Conservation (phyloP, 2,888 invertebrate genomes). For the Torymus aiolomorphi region DNA sequence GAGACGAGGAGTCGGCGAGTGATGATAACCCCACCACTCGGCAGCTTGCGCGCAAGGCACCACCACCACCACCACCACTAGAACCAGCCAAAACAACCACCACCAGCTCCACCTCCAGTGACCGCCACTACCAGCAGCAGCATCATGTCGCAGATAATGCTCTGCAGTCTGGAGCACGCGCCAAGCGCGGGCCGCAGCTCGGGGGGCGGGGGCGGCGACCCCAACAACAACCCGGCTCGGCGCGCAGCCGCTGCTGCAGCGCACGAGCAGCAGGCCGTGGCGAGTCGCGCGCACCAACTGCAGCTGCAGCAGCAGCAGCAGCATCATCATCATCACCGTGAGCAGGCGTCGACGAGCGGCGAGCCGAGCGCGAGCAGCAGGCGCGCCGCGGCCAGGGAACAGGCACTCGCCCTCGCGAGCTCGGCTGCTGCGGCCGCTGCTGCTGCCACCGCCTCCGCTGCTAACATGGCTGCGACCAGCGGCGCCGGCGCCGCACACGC, state of each 20-base stretch:
- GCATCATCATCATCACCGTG: too few relatives aligned
- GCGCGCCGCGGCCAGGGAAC: not conserved
- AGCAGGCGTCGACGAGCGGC: not conserved
- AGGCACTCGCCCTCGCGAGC: not conserved
- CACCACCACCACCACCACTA: too few relatives aligned
- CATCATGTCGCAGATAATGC: slow-evolving; percentile 84
- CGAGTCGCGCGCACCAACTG: not conserved
- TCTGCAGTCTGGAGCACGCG: slow-evolving; percentile 80
- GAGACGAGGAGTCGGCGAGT: slow-evolving; percentile 45
- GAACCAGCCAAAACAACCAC: too few relatives aligned
- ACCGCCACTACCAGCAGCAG: too few relatives aligned
- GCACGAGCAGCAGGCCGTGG: not conserved
- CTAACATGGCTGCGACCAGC: not conserved
- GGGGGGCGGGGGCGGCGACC: slow-evolving; percentile 66
- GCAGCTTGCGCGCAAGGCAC: too few relatives aligned
- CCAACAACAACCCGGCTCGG: slow-evolving; percentile 78
- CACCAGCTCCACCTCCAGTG: too few relatives aligned
- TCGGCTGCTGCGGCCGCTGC: not conserved
- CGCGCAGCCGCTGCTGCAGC: not conserved
- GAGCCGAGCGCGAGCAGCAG: not conserved
- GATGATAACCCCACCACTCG: slow-evolving; percentile 12
- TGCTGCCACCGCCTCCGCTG: not conserved
- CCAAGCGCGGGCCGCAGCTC: slow-evolving; percentile 60
- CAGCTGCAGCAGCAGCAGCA: too few relatives aligned
- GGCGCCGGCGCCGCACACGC: slow-evolving; percentile 67